Evolutionary conservation across 2,797 vertebrate genomes (phyloP), one percentile per base, ranked within the genome.

Genomic region (Enoplosus armatus): DNA sequence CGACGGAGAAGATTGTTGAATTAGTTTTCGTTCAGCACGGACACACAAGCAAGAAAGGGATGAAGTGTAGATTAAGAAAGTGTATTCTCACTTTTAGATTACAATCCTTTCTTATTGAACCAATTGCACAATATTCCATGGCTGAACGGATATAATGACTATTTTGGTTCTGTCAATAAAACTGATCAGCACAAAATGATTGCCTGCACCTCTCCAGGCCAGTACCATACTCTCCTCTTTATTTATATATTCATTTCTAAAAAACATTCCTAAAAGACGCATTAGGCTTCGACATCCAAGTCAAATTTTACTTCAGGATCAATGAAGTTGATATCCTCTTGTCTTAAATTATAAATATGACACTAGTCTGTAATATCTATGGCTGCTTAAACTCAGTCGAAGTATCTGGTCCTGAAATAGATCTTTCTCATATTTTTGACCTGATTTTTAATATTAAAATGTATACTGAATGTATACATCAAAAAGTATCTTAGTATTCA

Each of bases 101-200:
- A 4, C 45, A 67, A 16, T 60, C 4, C 48, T 18, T 18, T 61
- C 45, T 66, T 55, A 56, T 37, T 47, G 39, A 61, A 45, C 29
- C 61, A 59, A 50, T 15, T 5, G 3, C 27, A 1, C 24, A 20
- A 26, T 24, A 22, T 59, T 64, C 22, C 12, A n/a, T 2, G 5
- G 55, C 22, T 60, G 45, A 79, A 55, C 16, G 55, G 33, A 29
- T 67, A 15, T 12, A 9, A 11, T 9, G 48, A 63, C 18, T 26
- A 31, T 70, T 79, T 51, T 62, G 53, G 12, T 33, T 2, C 50
- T 24, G 31, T 60, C 76, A 72, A 79, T 73, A 53, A 81, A 65
- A 59, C 6, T 27, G 37, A 2, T 77, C 26, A 47, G 39, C 24
- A 63, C 27, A 72, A 54, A 73, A 75, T 29, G 1, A 58, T 1